These are phyloP conservation scores for Oscheius sp. DNA, from an alignment of 2,888 invertebrate genomes.

Conservation along the genomic window DNA sequence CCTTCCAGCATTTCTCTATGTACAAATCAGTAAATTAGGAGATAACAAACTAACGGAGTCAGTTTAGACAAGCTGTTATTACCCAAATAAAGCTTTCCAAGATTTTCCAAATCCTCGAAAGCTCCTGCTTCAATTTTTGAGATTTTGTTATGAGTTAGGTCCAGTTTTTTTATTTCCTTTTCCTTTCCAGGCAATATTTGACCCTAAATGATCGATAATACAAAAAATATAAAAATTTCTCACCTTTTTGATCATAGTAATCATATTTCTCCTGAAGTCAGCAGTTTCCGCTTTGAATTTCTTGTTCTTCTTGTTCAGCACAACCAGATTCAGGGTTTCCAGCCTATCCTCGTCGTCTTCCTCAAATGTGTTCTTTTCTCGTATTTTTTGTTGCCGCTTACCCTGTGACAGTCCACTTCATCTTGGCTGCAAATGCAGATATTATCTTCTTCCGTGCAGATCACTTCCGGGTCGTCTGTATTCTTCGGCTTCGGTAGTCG, in stretches of 20 bases:
- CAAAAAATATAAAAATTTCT: constrained; percentile 1
- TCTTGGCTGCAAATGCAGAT: constrained; percentile 43
- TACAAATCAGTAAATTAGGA: neutral
- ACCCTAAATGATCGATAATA: constrained; percentile 37
- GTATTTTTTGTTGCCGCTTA: neutral
- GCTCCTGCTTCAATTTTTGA: constrained; percentile 40
- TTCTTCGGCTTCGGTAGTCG: neutral
- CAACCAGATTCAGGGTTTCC: neutral
- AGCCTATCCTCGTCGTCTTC: neutral
- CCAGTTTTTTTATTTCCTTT: constrained; percentile 37
- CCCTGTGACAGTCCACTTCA: constrained; percentile 43
- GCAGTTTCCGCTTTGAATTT: constrained; percentile 41
- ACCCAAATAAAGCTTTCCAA: constrained; percentile 42
- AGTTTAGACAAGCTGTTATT: constrained; percentile 42
- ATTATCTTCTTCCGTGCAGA: constrained; percentile 21
- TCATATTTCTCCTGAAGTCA: constrained; percentile 44
- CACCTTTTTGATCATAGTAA: constrained; percentile 38
- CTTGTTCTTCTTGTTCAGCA: constrained; percentile 3
- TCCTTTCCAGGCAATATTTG: constrained; percentile 45
- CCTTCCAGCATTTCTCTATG: constrained; percentile 37
- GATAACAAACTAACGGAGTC: constrained; percentile 39
- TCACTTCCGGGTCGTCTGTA: neutral
- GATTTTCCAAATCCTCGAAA: constrained; percentile 42
- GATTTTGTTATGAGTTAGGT: constrained; percentile 45
- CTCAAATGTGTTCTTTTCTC: neutral